These are phyloP conservation scores for Urosaurus nigricauda DNA, from an alignment of 2,797 vertebrate species.

Conservation along the genomic window DNA sequence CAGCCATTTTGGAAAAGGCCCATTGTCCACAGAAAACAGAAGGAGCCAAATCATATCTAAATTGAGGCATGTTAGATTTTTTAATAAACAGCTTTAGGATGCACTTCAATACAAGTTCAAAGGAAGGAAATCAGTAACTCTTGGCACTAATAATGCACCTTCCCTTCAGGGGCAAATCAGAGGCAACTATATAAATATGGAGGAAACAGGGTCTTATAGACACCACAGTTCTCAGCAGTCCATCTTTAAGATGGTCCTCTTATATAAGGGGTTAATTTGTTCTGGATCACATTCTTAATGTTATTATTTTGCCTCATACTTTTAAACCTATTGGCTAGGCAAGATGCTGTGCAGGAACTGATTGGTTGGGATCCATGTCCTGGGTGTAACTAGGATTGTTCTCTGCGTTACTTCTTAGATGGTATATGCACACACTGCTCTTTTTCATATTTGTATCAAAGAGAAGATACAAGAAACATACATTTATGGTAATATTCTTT, in stretches of 20 bases:
- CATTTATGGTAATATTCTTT: neutral
- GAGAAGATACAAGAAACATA: neutral
- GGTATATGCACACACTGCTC: neutral
- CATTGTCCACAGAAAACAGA: slow-evolving; percentile 8
- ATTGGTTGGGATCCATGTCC: neutral
- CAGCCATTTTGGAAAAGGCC: too few species aligned
- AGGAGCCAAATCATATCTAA: neutral
- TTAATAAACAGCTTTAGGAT: neutral
- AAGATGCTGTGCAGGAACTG: neutral
- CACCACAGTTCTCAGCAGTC: neutral
- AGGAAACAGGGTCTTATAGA: neutral
- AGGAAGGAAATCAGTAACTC: too few species aligned
- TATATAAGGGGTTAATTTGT: neutral
- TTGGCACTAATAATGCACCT: neutral
- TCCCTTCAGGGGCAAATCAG: neutral
- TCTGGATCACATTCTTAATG: neutral
- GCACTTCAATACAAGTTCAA: neutral
- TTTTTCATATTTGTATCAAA: neutral
- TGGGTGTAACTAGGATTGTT: neutral
- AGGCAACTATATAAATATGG: neutral
- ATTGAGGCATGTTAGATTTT: neutral
- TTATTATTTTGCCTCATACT: neutral
- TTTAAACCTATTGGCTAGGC: too few species aligned
- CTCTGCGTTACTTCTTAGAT: neutral
- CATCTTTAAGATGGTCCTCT: neutral